Evolutionary conservation across 2,113 vertebrate genomes (phyloP).

Genomic region (Sakesphorus luctuosus): DNA sequence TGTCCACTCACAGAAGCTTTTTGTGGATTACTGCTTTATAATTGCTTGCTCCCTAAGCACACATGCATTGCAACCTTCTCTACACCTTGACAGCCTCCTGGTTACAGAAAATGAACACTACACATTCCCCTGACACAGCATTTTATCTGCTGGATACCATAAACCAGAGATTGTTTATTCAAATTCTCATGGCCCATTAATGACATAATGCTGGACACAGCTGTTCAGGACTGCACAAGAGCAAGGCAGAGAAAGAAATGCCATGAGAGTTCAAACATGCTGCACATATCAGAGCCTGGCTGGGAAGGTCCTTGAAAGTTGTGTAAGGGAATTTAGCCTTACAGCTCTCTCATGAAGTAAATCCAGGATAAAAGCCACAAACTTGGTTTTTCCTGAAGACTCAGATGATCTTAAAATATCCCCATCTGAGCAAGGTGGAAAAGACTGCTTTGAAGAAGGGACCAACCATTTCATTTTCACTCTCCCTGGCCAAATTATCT

Average conservation of each 20-base stretch:
- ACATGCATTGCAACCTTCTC: background rate
- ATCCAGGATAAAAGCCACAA: background rate
- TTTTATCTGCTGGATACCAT: background rate
- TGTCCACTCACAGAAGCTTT: slow-evolving; percentile 33
- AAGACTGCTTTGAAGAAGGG: background rate
- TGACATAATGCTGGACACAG: slow-evolving; percentile 28
- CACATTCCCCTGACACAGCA: background rate
- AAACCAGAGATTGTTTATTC: slow-evolving; percentile 25
- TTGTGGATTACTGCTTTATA: slow-evolving; percentile 49
- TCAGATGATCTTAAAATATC: background rate
- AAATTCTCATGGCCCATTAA: slow-evolving; percentile 27
- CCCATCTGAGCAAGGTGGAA: background rate
- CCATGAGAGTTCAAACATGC: background rate
- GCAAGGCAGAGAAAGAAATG: background rate
- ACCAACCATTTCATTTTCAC: background rate
- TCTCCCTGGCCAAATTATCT: background rate
- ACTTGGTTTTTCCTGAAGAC: background rate
- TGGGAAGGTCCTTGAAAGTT: background rate
- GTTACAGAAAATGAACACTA: background rate
- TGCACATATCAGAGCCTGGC: background rate
- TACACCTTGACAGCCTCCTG: slow-evolving; percentile 4
- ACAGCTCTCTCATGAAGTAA: background rate
- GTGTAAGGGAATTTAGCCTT: background rate
- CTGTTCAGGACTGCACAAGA: slow-evolving; percentile 4
- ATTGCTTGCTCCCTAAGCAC: slow-evolving; percentile 27